Evolutionary conservation across 2,888 invertebrate genomes (phyloP), one percentile per base, ranked within the genome.

Genomic region (Drosophila ezoana): DNA sequence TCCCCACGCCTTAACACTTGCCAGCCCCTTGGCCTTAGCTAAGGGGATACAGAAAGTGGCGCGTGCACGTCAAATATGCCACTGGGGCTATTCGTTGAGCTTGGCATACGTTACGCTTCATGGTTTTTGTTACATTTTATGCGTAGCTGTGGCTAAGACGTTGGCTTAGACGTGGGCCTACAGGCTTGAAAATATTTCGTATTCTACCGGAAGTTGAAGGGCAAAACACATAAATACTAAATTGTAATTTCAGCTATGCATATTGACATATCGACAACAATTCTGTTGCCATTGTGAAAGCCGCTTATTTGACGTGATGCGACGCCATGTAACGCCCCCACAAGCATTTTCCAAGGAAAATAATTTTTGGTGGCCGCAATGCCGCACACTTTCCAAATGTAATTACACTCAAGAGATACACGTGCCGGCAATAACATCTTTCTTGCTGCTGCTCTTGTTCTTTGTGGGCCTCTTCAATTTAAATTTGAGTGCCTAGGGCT

Each of bases 391-490:
- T 75, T 76, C 61, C 74, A 84, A 86, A 87, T 85, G 87, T 86
- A 86, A 86, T 86, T 86, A 87, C 79, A 80, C 79, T 73, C 81
- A 69, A 76, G 75, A 85, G 85, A 76, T 82, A 87, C 87, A 86
- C 85, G 85, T 86, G 85, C 85, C 87, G 81, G 49, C 76, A 70
- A 81, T 71, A 82, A 56, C 60, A 61, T 35, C 40, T 35, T 57
- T 33, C 38, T 28, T 44, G 52, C 13, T 44, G 44, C 40, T 18
- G 14, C 18, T 40, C 52, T 51, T 62, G 44, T 47, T 48, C 52
- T 20, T 59, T 18, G 45, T 45, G 73, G 72, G 68, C 56, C 35
- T 65, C 79, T 67, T 64, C 45, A 67, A 67, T 67, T 67, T 63
- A 62, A 82, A 80, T 85, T 78, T 73, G 60, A 62, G 28, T 65